These are phyloP conservation scores for Marisa cornuarietis DNA, from an alignment of 1,140 invertebrate genomes.

Conservation along the genomic window DNA sequence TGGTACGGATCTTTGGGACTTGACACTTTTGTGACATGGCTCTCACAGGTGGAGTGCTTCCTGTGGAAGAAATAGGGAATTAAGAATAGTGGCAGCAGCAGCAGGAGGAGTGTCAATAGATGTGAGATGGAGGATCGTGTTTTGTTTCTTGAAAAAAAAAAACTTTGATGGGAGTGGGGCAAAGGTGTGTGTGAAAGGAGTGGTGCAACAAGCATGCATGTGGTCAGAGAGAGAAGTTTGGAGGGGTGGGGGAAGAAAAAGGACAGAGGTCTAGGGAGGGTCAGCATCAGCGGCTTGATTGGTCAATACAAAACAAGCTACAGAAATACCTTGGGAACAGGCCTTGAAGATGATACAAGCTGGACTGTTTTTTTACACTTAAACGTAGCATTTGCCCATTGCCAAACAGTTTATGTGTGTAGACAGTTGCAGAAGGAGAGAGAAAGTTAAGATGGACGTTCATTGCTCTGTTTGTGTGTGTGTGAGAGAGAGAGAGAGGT, in stretches of 20 bases:
- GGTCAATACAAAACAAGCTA: not conserved
- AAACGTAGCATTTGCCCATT: slow-evolving; percentile 16
- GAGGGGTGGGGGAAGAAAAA: not conserved
- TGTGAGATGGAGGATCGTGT: too few species aligned
- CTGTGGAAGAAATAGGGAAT: too few species aligned
- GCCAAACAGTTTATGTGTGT: slow-evolving; percentile 14
- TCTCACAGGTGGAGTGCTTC: too few species aligned
- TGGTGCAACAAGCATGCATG: too few species aligned
- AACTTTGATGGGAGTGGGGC: too few species aligned
- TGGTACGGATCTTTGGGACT: too few species aligned
- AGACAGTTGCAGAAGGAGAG: not conserved
- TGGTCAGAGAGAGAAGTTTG: not conserved
- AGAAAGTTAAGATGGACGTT: not conserved
- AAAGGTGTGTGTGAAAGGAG: too few species aligned
- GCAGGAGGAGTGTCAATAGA: too few species aligned
- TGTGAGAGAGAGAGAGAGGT: not conserved
- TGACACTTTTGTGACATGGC: too few species aligned
- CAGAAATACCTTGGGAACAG: not conserved
- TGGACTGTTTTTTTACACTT: slow-evolving; percentile 1
- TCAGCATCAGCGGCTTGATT: not conserved
- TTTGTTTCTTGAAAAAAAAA: too few species aligned
- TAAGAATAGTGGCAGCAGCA: too few species aligned
- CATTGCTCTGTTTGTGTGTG: slow-evolving; percentile 4
- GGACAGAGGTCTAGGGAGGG: not conserved
- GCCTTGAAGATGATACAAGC: not conserved